Base-by-base conservation (phyloP, 2,888 invertebrate genomes). In the Junonia oenone region DNA sequence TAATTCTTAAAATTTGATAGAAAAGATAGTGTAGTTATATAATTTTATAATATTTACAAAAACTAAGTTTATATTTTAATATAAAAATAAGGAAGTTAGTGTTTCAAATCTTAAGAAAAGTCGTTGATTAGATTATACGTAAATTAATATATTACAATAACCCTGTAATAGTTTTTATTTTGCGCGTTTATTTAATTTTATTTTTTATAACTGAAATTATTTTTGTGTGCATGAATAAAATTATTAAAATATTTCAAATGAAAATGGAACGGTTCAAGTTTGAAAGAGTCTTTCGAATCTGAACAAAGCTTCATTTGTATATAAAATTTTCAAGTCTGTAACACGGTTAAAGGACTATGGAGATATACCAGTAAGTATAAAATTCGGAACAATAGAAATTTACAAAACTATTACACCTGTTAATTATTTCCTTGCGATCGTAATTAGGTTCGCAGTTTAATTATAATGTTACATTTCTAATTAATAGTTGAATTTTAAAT, bases 281-380 rank as follows among this genome's bases (percentile, higher is more conserved):
- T 50, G 50, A 38, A 9, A 31, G 14, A 51, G 9, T 31, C 9
- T 51, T 15, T 43, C 19, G 47, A 51, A 47, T 6, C 14, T 45
- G 35, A 22, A 19, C 40, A 26, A 14, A 11, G 14, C 47, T 47
- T 38, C 26, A 50, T 37, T 45, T 49, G 27, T 14, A 31, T 40
- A 29, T 49, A 48, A 38, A 45, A 47, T 55, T 64, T 89, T 87
- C 88, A 88, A 89, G 88, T 85, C 88, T 87, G 82, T 75, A 65
- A 77, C 83, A 58, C 81, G 75, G 69, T 71, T 84, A 76, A 83
- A 78, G 81, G 86, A 85, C 65, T 83, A 77, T 65, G 76, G 75
- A 63, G 75, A 78, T 58, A 68, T 82, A 51, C 79, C 83, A 66
- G 88, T 88, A 81, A 87, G 88, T 86, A 67, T 31, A 48, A 8